Evolutionary conservation across 2,113 vertebrate species (phyloP).

Genomic region (Psittacula cyanocephala): DNA sequence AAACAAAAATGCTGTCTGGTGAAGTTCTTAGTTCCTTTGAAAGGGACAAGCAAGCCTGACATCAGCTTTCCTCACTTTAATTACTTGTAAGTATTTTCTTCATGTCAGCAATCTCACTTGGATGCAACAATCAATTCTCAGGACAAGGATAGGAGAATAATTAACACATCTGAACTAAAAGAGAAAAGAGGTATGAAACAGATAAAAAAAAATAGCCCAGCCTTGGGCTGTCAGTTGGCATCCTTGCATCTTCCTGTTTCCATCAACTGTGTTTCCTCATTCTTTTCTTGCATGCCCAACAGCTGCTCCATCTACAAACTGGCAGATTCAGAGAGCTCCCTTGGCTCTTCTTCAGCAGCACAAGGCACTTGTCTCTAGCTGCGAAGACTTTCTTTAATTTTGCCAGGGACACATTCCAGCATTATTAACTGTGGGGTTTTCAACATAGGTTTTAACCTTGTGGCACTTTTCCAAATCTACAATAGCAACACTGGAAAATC

Average conservation of each 20-base stretch:
- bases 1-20: not conserved
- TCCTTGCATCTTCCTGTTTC: not conserved
- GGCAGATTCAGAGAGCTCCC: not conserved
- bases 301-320: not conserved
- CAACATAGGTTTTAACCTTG: not conserved
- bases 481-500: not conserved
- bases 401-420: not conserved
- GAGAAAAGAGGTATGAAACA: not conserved
- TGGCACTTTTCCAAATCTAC: not conserved
- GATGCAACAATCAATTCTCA: slow-evolving; percentile 33
- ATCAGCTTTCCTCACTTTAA: slow-evolving; percentile 5
- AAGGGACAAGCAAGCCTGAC: not conserved
- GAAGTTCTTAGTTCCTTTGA: not conserved
- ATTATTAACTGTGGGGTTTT: not conserved
- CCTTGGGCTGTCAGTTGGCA: not conserved
- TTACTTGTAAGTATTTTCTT: slow-evolving; percentile 11
- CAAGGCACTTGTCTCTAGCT: not conserved
- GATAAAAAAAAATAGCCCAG: not conserved
- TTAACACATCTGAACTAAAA: slow-evolving; percentile 7
- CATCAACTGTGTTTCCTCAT: not conserved
- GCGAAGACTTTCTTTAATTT: not conserved
- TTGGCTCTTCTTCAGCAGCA: not conserved
- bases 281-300: not conserved
- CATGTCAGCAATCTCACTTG: slow-evolving; percentile 2
- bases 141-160: not conserved